Base-by-base conservation (phyloP, 2,888 invertebrate genomes). In the Drosophila peninsularis region DNA sequence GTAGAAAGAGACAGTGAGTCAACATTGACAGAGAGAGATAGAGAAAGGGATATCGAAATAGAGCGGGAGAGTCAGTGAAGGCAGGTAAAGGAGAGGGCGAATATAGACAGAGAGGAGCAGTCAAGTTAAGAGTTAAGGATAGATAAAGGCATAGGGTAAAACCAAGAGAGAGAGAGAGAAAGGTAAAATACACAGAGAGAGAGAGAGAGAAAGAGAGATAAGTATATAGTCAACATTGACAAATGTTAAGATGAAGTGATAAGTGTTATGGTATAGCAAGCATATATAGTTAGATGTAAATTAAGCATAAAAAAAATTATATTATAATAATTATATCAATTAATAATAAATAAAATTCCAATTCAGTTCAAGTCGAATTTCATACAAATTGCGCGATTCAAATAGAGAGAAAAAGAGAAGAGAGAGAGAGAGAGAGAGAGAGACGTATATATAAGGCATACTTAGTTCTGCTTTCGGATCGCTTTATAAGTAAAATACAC, bases 351-450 rank as follows among this genome's bases (percentile, higher is more conserved):
- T 36, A 56, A 55, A 64, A n/a, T n/a, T n/a, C n/a, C n/a, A n/a
- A n/a, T n/a, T n/a, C n/a, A n/a, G n/a, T n/a, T 64, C 64, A 58
- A 62, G 62, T 70, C 70, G 63, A 39, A 42, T 58, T 54, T 56
- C 41, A 37, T 42, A 24, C 27, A 37, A 62, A 62, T 47, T 17
- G 11, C n/a, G 68, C 57, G 57, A 47, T 63, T 68, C 41, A 62
- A 61, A 49, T 62, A 10, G 37, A 66, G 32, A 54, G 68, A 62
- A 32, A 65, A 34, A 81, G 47, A 79, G 63, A 78, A 67, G 62
- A 71, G 4, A 32, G 34, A 81, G 64, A 79, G 45, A 80, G 54
- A 80, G 45, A 80, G 64, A 63, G 56, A 54, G 9, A 41, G 27
- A 55, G 14, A 42, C 21, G 42, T 21, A 42, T 42, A 34, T 42